A percentile compares a stretch with the other conserved stretches of the same genome.
Evolutionary conservation across 1,140 invertebrate genomes (phyloP).

Genomic region (Nymphalis io): DNA sequence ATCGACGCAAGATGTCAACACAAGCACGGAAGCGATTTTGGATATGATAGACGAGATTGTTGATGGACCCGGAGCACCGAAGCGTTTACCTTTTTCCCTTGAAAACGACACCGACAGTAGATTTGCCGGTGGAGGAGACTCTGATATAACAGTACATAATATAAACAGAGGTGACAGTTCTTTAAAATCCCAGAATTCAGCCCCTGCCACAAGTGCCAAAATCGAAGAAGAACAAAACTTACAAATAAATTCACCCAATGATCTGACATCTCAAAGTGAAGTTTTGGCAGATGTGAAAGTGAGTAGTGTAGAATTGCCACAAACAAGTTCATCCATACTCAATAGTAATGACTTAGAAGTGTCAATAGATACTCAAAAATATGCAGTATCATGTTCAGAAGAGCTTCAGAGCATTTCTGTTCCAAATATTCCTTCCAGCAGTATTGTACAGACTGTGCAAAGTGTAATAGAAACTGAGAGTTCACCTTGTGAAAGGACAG

Average conservation of each 20-base stretch:
- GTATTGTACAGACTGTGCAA: slow-evolving; percentile 58
- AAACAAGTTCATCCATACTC: slow-evolving; percentile 44
- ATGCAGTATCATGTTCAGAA: slow-evolving; percentile 48
- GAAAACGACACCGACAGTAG: slow-evolving; percentile 33
- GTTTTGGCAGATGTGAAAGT: slow-evolving; percentile 34
- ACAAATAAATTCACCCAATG: slow-evolving; percentile 37
- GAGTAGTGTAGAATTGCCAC: slow-evolving; percentile 42
- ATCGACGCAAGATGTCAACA: slow-evolving; percentile 71
- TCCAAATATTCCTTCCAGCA: slow-evolving; percentile 66
- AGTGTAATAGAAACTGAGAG: slow-evolving; percentile 49
- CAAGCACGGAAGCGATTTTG: slow-evolving; percentile 78
- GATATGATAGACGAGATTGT: slow-evolving; percentile 80
- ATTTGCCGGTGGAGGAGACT: slow-evolving; percentile 34
- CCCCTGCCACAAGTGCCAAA: slow-evolving; percentile 52
- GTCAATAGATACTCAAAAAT: slow-evolving; percentile 36
- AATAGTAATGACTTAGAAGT: slow-evolving; percentile 42
- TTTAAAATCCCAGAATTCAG: slow-evolving; percentile 23
- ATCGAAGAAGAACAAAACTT: slow-evolving; percentile 44
- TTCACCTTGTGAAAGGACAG: slow-evolving; percentile 64
- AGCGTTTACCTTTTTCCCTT: slow-evolving; percentile 51
- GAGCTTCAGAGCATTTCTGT: slow-evolving; percentile 44
- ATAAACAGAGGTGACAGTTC: slow-evolving; percentile 24
- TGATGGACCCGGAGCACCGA: slow-evolving; percentile 70
- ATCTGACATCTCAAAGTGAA: slow-evolving; percentile 35
- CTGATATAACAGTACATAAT: slow-evolving; percentile 15